Conservation (phyloP, 2,113 vertebrate genomes). For the Poeciliopsis turrubarensis region DNA sequence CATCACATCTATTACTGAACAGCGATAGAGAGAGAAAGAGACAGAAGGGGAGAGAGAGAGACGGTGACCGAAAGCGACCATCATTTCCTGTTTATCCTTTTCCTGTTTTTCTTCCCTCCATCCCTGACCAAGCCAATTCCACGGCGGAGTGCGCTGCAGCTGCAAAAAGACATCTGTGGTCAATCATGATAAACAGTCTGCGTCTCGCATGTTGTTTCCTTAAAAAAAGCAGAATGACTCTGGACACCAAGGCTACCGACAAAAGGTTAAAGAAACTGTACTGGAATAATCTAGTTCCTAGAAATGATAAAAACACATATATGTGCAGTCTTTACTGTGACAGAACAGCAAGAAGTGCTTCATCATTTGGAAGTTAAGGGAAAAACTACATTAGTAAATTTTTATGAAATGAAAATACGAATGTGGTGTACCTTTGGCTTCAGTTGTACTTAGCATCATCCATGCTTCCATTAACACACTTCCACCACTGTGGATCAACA, state of each 20-base stretch:
- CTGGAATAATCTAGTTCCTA: not conserved
- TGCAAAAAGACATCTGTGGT: constrained; percentile 70
- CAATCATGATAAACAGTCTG: constrained; percentile 71
- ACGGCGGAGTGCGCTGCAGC: constrained; percentile 55
- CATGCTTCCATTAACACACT: not conserved
- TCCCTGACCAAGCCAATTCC: constrained; percentile 61
- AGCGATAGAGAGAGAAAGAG: constrained; percentile 57
- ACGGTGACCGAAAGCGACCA: constrained; percentile 28
- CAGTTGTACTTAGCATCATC: not conserved
- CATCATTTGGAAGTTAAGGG: not conserved
- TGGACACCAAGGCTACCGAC: constrained; percentile 43
- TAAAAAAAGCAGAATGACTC: constrained; percentile 49
- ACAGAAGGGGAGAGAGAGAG: constrained; percentile 40
- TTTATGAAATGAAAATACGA: not conserved
- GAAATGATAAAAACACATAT: not conserved
- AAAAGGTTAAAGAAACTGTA: not conserved
- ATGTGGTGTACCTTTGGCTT: not conserved
- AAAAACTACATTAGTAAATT: too few relatives aligned
- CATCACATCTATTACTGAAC: constrained; percentile 69
- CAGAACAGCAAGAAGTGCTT: not conserved
- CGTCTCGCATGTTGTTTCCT: constrained; percentile 58
- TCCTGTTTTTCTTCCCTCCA: constrained; percentile 52
- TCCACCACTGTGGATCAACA: not conserved
- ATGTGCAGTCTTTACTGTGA: too few relatives aligned
- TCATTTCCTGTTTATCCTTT: constrained; percentile 58